Percentiles rank a stretch among this genome's conserved stretches.
phyloP scores from a whole-genome alignment of 2,113 vertebrate species.

The Psilopsiagon aymara region DNA sequence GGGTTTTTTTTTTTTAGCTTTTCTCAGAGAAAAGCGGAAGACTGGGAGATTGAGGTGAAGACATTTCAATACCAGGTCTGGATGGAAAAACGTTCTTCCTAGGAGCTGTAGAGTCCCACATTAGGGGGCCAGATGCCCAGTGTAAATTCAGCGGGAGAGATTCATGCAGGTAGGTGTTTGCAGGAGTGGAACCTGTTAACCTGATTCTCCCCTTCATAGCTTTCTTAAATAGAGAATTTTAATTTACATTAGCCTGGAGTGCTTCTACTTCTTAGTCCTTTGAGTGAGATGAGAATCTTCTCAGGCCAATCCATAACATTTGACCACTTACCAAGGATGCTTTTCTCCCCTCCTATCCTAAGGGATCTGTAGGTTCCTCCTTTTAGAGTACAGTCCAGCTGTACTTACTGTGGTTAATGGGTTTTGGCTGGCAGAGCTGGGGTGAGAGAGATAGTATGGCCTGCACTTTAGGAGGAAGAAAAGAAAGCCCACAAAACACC shows the following conservation, averaged over 20 bases:
- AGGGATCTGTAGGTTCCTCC: not conserved
- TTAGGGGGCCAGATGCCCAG: not conserved
- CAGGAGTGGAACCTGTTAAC: not conserved
- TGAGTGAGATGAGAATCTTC: not conserved
- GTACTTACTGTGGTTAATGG: not conserved
- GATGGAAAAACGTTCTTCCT: not conserved
- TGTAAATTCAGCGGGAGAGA: not conserved
- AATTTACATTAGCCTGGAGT: slow-evolving; percentile 4
- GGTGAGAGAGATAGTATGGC: not conserved
- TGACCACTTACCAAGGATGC: not conserved
- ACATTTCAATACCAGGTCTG: not conserved
- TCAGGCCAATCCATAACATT: not conserved
- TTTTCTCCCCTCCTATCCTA: not conserved
- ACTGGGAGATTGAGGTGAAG: not conserved
- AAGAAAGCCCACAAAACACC: not conserved
- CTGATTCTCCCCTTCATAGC: not conserved
- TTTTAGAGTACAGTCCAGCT: not conserved
- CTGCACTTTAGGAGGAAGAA: slow-evolving; percentile 4
- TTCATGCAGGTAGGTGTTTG: not conserved
- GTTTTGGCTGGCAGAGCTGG: not conserved
- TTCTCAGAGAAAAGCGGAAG: not conserved
- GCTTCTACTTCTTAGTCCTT: not conserved
- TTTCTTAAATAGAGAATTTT: not conserved
- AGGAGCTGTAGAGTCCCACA: not conserved
- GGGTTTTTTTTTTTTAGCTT: slow-evolving; percentile 18